Percentiles rank a stretch among this genome's conserved stretches.
Evolutionary conservation across 2,888 invertebrate genomes (phyloP).

Genomic region (Eupsilia transversa): DNA sequence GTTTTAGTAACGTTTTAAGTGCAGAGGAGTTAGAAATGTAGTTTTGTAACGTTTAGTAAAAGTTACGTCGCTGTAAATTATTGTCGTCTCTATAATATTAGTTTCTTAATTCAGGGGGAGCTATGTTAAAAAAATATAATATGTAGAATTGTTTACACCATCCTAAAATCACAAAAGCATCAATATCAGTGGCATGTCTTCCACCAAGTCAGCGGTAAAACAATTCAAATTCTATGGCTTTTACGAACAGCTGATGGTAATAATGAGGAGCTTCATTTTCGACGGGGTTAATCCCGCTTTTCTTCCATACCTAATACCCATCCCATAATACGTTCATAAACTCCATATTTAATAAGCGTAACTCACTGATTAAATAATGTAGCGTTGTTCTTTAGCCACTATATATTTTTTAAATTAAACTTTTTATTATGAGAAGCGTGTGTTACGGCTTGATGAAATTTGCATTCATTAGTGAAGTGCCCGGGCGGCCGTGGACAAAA

Average conservation of each 20-base stretch:
- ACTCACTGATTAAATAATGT: conserved; percentile 71
- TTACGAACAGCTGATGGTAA: conserved; percentile 16
- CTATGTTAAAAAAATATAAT: too few relatives aligned
- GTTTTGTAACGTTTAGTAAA: conserved; percentile 22
- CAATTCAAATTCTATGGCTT: conserved; percentile 5
- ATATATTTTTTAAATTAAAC: conserved; percentile 76
- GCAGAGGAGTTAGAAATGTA: conserved; percentile 22
- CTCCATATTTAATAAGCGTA: conserved; percentile 60
- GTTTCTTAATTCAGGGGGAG: too few relatives aligned
- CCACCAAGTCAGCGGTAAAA: conserved; percentile 18
- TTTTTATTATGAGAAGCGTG: conserved; percentile 79
- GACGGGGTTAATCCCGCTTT: conserved; percentile 38
- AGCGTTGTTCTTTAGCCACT: conserved; percentile 62
- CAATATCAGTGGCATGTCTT: background rate
- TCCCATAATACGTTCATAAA: conserved; percentile 49
- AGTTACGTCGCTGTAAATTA: background rate
- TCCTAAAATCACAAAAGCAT: background rate
- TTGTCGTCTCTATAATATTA: background rate
- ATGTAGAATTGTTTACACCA: too few relatives aligned
- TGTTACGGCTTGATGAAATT: conserved; percentile 84
- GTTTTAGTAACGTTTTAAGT: conserved; percentile 45
- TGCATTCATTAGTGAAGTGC: conserved; percentile 86
- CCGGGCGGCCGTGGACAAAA: conserved; percentile 70
- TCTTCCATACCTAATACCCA: conserved; percentile 29
- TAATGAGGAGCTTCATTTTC: conserved; percentile 26